These are phyloP conservation scores for Perizoma affinitatum DNA, from an alignment of 2,888 invertebrate species.

Conservation along the genomic window DNA sequence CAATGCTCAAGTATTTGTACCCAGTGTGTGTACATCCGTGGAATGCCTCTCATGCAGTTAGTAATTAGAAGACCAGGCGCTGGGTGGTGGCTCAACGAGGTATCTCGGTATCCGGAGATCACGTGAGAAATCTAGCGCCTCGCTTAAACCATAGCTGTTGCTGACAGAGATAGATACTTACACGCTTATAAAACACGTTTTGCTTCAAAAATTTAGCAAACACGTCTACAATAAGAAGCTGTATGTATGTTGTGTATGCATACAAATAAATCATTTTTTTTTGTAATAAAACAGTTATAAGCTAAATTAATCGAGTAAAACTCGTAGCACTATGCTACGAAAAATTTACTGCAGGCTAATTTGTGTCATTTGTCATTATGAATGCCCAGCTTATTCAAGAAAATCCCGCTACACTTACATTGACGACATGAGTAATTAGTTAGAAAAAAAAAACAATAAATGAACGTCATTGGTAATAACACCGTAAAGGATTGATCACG, in stretches of 20 bases:
- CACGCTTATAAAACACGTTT: background rate
- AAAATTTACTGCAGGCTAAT: conserved; percentile 1
- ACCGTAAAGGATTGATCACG: conserved; percentile 28
- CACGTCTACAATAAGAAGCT: conserved; percentile 6
- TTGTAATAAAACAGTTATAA: background rate
- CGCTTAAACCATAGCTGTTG: conserved; percentile 25
- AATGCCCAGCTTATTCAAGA: background rate
- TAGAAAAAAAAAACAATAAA: conserved; percentile 25
- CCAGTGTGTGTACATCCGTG: conserved; percentile 59
- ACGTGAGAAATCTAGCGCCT: conserved; percentile 71
- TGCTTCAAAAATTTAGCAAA: background rate
- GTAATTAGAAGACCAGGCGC: conserved; percentile 72
- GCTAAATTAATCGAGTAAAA: background rate
- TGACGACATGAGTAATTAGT: conserved; percentile 17
- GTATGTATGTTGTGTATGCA: background rate
- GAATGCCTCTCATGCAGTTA: conserved; percentile 63
- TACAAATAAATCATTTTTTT: too few relatives aligned
- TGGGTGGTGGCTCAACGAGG: conserved; percentile 50
- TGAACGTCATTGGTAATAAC: conserved; percentile 30
- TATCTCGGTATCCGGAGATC: conserved; percentile 72
- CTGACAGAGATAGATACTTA: conserved; percentile 5
- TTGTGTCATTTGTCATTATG: conserved; percentile 1
- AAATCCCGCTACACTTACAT: conserved; percentile 11
- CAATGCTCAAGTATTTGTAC: conserved; percentile 61
- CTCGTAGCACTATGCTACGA: conserved; percentile 5